Percentiles rank a stretch among this genome's conserved stretches.
phyloP scores from a whole-genome alignment of 2,888 invertebrate species.

The Phengaris alcon region DNA sequence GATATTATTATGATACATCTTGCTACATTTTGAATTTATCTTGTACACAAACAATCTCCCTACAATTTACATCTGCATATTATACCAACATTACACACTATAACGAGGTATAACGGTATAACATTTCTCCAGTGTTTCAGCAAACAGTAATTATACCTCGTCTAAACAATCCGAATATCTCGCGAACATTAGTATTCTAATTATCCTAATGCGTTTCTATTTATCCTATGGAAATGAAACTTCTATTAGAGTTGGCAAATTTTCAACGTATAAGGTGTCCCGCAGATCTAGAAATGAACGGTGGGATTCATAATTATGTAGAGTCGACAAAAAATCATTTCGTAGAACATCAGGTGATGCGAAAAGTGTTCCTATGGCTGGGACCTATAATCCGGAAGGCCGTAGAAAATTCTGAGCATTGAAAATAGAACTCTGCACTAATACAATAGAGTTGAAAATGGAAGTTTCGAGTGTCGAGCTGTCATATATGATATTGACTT shows the following conservation, averaged over 20 bases:
- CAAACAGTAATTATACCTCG: constrained; percentile 11
- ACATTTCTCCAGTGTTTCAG: not conserved
- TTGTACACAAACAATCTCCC: not conserved
- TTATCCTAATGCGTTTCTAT: constrained; percentile 26
- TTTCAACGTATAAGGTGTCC: constrained; percentile 27
- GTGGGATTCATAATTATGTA: not conserved
- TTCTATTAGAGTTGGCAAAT: constrained; percentile 21
- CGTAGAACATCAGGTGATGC: too few species aligned
- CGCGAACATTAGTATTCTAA: constrained; percentile 8
- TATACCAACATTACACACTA: not conserved
- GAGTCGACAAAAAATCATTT: not conserved
- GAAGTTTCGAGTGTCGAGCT: too few species aligned
- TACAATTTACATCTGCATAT: not conserved
- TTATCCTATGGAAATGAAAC: constrained; percentile 12
- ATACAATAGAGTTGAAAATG: too few species aligned
- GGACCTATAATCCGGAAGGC: too few species aligned
- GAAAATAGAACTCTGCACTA: too few species aligned
- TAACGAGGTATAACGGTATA: constrained; percentile 6
- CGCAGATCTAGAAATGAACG: not conserved
- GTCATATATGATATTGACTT: too few species aligned
- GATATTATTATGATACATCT: not conserved
- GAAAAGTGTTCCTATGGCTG: too few species aligned
- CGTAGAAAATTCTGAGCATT: too few species aligned
- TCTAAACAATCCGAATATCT: constrained; percentile 16
- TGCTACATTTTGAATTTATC: not conserved